These are phyloP conservation scores for Atethmia centrago DNA, from an alignment of 2,888 invertebrate genomes.

Conservation along the genomic window DNA sequence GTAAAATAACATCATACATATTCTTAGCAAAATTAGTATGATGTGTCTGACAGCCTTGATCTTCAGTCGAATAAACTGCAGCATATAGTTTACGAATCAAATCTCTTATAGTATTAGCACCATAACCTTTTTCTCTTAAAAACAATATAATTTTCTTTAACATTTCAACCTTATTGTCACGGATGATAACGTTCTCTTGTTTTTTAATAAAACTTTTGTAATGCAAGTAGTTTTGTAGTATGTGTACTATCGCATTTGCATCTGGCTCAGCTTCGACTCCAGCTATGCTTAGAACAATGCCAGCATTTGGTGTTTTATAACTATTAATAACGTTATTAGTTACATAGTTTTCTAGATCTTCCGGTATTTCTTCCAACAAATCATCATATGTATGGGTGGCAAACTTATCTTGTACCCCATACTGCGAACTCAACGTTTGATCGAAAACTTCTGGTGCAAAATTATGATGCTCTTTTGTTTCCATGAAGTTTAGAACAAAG, in stretches of 20 bases:
- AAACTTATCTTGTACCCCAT: not conserved
- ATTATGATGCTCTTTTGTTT: not conserved
- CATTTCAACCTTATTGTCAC: constrained; percentile 32
- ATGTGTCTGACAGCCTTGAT: constrained; percentile 2
- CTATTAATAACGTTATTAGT: constrained; percentile 10
- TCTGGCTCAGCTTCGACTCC: constrained; percentile 29
- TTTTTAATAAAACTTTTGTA: constrained; percentile 15
- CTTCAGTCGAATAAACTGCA: constrained; percentile 19
- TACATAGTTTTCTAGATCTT: not conserved
- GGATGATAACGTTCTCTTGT: constrained; percentile 11
- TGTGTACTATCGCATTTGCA: constrained; percentile 27
- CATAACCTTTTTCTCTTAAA: constrained; percentile 42
- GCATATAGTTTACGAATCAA: constrained; percentile 31
- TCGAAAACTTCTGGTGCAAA: not conserved
- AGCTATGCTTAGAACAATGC: constrained; percentile 13
- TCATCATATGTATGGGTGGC: constrained; percentile 11
- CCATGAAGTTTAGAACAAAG: constrained; percentile 12
- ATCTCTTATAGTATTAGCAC: constrained; percentile 2
- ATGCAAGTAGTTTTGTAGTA: constrained; percentile 31
- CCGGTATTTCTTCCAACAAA: constrained; percentile 5
- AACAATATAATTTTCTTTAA: constrained; percentile 24
- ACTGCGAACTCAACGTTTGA: not conserved
- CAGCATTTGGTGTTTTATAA: constrained; percentile 1
- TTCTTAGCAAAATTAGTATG: constrained; percentile 21
- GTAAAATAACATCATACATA: constrained; percentile 34